These are phyloP conservation scores for Smutsia gigantea DNA, from an alignment of 2,797 vertebrate genomes.

Conservation along the genomic window DNA sequence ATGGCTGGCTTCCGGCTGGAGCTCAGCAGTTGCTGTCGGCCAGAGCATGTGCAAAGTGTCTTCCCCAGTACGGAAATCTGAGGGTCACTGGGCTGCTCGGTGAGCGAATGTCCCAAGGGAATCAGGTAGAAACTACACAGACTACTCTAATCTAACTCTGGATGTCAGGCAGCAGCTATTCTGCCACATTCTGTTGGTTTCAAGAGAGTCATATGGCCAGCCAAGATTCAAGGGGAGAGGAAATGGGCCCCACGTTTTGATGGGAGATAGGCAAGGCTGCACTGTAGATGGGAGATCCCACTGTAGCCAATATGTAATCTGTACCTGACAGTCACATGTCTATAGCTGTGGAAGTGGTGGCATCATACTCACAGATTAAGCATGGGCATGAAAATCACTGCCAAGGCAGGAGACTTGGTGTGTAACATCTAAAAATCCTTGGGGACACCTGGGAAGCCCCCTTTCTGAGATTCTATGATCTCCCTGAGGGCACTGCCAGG, in stretches of 20 bases:
- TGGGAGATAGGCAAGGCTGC: background rate
- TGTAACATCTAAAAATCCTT: background rate
- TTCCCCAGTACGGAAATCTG: background rate
- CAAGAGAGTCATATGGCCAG: background rate
- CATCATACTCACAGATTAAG: background rate
- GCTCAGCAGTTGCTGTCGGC: background rate
- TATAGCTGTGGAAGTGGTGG: background rate
- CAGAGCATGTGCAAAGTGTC: background rate
- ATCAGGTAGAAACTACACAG: background rate
- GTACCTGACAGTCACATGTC: background rate
- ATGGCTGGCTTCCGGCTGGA: background rate
- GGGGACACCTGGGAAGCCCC: background rate
- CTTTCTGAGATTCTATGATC: background rate
- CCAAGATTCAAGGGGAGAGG: background rate
- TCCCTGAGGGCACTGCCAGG: background rate
- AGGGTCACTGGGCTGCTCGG: background rate
- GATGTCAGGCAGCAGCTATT: background rate
- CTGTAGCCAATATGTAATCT: background rate
- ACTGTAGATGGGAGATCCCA: background rate
- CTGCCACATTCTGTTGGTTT: background rate
- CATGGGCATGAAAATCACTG: background rate
- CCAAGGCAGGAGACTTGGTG: background rate
- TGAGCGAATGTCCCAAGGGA: background rate
- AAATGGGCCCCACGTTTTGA: background rate
- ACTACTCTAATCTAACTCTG: background rate